A percentile compares a stretch with the other conserved stretches of the same genome.
These are phyloP conservation scores for Papilio demoleus DNA, from an alignment of 2,888 invertebrate species.

Conservation along the genomic window DNA sequence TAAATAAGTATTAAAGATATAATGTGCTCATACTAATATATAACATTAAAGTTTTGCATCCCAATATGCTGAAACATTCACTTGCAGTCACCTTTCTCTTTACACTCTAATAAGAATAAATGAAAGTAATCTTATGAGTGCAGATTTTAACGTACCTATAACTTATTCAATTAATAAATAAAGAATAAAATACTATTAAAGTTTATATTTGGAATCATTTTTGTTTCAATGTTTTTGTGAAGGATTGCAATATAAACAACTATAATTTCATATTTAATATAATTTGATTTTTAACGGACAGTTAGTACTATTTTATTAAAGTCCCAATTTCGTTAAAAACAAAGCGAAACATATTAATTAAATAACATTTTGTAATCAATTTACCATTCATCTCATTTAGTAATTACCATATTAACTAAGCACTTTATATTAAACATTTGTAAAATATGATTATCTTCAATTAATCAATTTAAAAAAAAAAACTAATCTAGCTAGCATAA, in stretches of 20 bases:
- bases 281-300: neutral
- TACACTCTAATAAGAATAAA: constrained; percentile 48
- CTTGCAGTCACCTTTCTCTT: constrained; percentile 39
- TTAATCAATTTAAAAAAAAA: neutral
- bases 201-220: neutral
- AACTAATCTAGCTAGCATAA: constrained; percentile 5
- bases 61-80: constrained; percentile 35
- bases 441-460: neutral
- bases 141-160: neutral
- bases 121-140: constrained; percentile 62
- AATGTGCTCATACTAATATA: neutral
- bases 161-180: too few species aligned
- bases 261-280: neutral
- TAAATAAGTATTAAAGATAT: neutral
- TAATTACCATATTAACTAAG: neutral
- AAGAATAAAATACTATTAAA: neutral
- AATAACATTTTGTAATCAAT: too few species aligned
- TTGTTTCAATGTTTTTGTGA: neutral
- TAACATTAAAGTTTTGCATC: neutral
- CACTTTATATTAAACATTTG: neutral
- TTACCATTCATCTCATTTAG: neutral
- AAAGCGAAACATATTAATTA: too few species aligned
- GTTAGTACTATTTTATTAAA: neutral
- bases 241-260: neutral
- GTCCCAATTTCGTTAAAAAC: neutral